These are phyloP conservation scores for Caloenas nicobarica DNA, from an alignment of 2,113 vertebrate genomes.

Conservation along the genomic window DNA sequence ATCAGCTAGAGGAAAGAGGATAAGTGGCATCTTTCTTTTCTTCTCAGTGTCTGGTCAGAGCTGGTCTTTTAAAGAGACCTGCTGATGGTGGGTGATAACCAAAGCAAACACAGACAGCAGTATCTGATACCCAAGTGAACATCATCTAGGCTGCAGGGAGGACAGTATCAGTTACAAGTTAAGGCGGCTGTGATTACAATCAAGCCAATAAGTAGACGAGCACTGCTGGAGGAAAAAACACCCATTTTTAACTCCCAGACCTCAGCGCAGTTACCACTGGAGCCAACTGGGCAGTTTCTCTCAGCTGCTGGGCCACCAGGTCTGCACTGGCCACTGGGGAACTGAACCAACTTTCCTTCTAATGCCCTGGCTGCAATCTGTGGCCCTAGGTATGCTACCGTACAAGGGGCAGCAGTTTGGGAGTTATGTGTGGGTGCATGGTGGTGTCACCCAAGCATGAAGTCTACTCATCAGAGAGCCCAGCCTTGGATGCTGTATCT, in stretches of 20 bases:
- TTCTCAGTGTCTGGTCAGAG: not conserved
- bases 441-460: not conserved
- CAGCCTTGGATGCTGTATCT: not conserved
- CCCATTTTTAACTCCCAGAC: not conserved
- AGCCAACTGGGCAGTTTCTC: not conserved
- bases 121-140: not conserved
- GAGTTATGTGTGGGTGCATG: rapidly evolving
- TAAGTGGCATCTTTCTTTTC: not conserved
- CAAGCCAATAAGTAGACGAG: constrained; percentile 2
- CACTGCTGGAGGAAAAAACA: not conserved
- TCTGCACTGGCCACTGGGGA: not conserved
- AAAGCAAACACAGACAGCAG: constrained; percentile 25
- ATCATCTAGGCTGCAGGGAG: not conserved
- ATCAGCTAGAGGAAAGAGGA: not conserved
- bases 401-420: not conserved
- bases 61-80: constrained; percentile 7
- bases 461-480: not conserved
- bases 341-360: not conserved
- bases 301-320: rapidly evolving
- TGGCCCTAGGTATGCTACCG: not conserved
- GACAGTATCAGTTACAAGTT: constrained; percentile 26
- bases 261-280: not conserved
- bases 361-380: not conserved
- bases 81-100: constrained; percentile 23
- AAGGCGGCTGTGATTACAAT: constrained; percentile 47